Conservation (phyloP, 2,888 invertebrate genomes). For the Crematogaster levior region DNA sequence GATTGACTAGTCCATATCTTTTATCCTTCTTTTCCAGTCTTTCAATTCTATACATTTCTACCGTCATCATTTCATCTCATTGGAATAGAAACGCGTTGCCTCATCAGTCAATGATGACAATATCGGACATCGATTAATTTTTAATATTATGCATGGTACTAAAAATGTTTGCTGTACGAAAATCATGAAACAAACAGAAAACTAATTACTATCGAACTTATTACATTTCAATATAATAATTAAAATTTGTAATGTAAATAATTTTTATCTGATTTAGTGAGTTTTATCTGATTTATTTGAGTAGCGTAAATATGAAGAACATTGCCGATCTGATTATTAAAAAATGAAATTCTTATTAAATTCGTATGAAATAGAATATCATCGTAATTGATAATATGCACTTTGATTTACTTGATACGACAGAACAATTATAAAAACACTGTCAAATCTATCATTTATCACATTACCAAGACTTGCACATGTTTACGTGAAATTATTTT, state of each 20-base stretch:
- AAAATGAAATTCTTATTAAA: background rate
- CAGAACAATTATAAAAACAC: background rate
- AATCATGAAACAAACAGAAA: background rate
- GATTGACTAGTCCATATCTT: slow-evolving; percentile 74
- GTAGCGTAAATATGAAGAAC: background rate
- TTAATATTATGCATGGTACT: background rate
- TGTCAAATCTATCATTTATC: slow-evolving; percentile 28
- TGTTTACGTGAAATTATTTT: slow-evolving; percentile 19
- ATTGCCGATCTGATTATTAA: background rate
- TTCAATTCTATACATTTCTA: slow-evolving; percentile 57
- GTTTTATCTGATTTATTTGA: background rate
- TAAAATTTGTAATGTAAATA: background rate
- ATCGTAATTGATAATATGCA: background rate
- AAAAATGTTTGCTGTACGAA: background rate
- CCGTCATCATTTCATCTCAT: slow-evolving; percentile 28
- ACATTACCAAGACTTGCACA: background rate
- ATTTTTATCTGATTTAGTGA: too few species aligned
- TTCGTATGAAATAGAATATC: background rate
- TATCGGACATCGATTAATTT: slow-evolving; percentile 76
- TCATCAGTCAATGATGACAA: slow-evolving; percentile 54
- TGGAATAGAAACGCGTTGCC: background rate
- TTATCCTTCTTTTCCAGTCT: slow-evolving; percentile 72
- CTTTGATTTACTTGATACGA: background rate
- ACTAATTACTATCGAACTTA: background rate
- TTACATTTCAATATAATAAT: background rate